Percentiles rank a stretch among this genome's conserved stretches.
These are phyloP conservation scores for Lutraria lutraria DNA, from an alignment of 2,888 invertebrate genomes.

Conservation along the genomic window DNA sequence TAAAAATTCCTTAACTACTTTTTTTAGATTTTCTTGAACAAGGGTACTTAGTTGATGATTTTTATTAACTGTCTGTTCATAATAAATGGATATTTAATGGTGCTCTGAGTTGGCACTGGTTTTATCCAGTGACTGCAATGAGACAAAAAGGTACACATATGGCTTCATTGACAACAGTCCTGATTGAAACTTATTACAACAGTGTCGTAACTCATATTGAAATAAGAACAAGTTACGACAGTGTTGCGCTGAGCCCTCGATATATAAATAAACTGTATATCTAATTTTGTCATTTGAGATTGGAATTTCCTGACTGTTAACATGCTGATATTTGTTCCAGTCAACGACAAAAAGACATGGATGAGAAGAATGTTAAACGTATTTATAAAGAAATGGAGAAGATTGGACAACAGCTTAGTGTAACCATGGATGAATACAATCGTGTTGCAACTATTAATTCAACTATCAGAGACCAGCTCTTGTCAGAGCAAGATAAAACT, in stretches of 20 bases:
- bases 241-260: no score
- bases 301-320: no score
- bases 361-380: constrained; percentile 83
- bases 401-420: constrained; percentile 77
- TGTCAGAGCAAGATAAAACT: constrained; percentile 81
- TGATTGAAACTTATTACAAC: no score
- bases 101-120: not conserved
- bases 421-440: constrained; percentile 82
- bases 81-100: not conserved
- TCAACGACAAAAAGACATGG: constrained; percentile 80
- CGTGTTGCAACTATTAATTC: constrained; percentile 78
- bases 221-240: no score
- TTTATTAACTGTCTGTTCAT: not conserved
- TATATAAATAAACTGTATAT: no score
- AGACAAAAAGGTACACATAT: no score
- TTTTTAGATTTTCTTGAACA: not conserved
- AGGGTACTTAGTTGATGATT: not conserved
- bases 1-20: constrained; percentile 60
- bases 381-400: constrained; percentile 82
- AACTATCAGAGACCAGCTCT: constrained; percentile 80
- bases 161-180: no score
- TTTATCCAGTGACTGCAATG: not conserved
- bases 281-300: no score
- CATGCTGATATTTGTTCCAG: constrained; percentile 66
- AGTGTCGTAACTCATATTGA: no score